Evolutionary conservation across 2,888 invertebrate species (phyloP), one percentile per base, ranked within the genome.

Genomic region (Pasiphila rectangulata): DNA sequence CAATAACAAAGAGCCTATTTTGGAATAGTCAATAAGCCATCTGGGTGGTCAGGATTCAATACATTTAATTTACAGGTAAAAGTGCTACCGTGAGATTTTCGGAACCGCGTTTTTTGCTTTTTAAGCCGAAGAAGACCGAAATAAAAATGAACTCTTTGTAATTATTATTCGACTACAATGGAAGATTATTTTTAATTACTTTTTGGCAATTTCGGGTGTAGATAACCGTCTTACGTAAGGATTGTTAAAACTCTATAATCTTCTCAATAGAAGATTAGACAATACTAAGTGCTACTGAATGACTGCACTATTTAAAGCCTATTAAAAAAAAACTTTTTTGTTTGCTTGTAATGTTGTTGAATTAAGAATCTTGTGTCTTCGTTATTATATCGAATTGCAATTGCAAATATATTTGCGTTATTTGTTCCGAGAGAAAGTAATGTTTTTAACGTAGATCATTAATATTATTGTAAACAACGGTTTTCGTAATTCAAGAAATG

Each of bases 191-290:
- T 21, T 30, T 20, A 12, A 29, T 24, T 32, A 15, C 29, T 27
- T 34, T 35, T 40, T 40, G 21, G 5, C 12, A n/a, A 25, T 36
- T 44, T 60, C 54, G 62, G 56, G 46, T 61, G 67, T 68, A 63
- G 64, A 68, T 64, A 63, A 64, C 64, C 63, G 61, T 63, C 61
- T 67, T 56, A 44, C 67, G 70, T 70, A 69, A 64, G 68, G 63
- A 64, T 48, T 59, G 40, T 37, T 42, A 56, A 39, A 50, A 54
- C 27, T 43, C 25, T 51, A 55, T 46, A 43, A 43, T 35, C 36
- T 29, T 3, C 23, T 36, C 4, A 16, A n/a, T n/a, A n/a, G n/a
- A n/a, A n/a, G n/a, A n/a, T n/a, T n/a, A n/a, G n/a, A n/a, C n/a
- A n/a, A n/a, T n/a, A n/a, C n/a, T n/a, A n/a, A n/a, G n/a, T n/a